Percentiles rank a stretch among this genome's conserved stretches.
Evolutionary conservation across 2,797 vertebrate species (phyloP).

Genomic region (Pteronotus mesoamericanus): DNA sequence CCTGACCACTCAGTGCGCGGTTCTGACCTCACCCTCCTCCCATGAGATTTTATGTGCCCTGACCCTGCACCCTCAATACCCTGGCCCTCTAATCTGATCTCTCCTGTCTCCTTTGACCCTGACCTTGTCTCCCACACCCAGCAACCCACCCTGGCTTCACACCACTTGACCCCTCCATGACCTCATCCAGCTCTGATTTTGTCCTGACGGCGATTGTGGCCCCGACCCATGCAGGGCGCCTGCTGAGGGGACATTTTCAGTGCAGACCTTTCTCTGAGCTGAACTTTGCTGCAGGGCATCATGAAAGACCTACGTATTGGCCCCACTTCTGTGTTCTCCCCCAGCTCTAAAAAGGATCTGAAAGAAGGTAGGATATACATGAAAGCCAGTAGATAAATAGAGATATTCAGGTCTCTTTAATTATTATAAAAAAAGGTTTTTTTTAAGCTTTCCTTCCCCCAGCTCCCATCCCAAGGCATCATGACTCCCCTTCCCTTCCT

Average conservation of each 20-base stretch:
- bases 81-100: not conserved
- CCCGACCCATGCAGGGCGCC: not conserved
- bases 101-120: no score
- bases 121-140: not conserved
- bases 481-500: not conserved
- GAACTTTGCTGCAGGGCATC: not conserved
- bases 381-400: not conserved
- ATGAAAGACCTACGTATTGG: not conserved
- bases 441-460: not conserved
- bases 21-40: not conserved
- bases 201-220: not conserved
- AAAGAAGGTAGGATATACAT: not conserved
- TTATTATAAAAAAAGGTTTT: not conserved
- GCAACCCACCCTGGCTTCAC: not conserved
- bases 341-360: not conserved
- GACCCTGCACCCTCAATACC: not conserved
- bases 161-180: not conserved
- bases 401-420: not conserved
- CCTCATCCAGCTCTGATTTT: not conserved
- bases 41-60: not conserved
- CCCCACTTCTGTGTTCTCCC: not conserved
- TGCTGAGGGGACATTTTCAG: not conserved
- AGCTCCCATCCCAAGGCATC: not conserved
- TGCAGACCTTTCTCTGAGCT: not conserved
- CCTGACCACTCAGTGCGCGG: not conserved